phyloP scores from a whole-genome alignment of 2,797 vertebrate species.

The Graptemys geographica region DNA sequence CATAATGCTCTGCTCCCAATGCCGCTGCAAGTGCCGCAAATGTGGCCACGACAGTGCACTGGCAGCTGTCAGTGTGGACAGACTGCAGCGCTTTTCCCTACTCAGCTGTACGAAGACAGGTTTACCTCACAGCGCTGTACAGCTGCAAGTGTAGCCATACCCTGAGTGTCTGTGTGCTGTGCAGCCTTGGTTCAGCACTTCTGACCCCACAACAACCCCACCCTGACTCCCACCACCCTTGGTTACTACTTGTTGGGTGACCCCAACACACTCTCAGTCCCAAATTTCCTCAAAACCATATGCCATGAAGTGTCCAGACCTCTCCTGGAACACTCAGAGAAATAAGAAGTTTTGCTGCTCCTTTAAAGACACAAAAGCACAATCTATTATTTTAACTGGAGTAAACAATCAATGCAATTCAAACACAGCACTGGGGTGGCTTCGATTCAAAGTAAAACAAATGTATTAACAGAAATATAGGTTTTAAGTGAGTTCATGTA shows the following conservation, averaged over 20 bases:
- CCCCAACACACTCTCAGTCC: neutral
- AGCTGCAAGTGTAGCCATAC: too few species aligned
- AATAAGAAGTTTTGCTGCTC: neutral
- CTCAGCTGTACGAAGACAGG: too few species aligned
- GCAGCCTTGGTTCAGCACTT: neutral
- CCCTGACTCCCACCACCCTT: neutral
- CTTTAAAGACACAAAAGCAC: neutral
- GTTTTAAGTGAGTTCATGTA: neutral
- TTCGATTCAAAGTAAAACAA: neutral
- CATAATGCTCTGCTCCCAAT: too few species aligned
- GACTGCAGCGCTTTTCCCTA: too few species aligned
- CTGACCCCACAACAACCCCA: neutral
- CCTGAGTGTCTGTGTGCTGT: neutral
- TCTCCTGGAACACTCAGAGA: neutral
- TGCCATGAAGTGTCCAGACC: neutral
- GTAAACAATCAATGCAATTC: neutral
- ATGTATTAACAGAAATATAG: neutral
- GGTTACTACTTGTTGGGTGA: neutral
- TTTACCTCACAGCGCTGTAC: too few species aligned
- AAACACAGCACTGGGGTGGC: neutral
- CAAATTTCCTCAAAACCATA: neutral
- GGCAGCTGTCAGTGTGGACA: too few species aligned
- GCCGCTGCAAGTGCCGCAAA: too few species aligned
- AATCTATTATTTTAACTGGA: neutral
- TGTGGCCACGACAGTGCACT: too few species aligned